Conservation (phyloP, 1,140 invertebrate genomes). For the Drosophila subobscura region DNA sequence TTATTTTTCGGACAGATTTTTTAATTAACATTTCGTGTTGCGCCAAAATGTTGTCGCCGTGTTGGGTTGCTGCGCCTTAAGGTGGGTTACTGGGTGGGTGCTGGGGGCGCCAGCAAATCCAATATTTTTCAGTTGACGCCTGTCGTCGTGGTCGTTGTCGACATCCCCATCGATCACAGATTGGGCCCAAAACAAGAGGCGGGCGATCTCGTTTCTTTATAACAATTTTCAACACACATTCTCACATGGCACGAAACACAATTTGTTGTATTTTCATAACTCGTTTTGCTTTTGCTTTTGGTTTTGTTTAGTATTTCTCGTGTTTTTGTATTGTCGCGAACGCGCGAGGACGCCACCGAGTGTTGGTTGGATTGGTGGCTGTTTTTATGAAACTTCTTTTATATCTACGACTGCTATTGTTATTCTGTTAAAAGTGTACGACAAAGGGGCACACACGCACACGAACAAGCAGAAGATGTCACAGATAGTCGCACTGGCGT, state of each 20-base stretch:
- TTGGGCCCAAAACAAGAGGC: conserved; percentile 47
- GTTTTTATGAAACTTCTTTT: conserved; percentile 59
- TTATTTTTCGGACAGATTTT: conserved; percentile 78
- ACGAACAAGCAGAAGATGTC: conserved; percentile 3
- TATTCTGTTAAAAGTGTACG: conserved; percentile 33
- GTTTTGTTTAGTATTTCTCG: conserved; percentile 23
- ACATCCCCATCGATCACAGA: conserved; percentile 65
- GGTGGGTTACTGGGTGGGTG: conserved; percentile 28
- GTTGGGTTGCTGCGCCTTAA: conserved; percentile 1
- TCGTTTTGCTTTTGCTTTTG: conserved; percentile 58
- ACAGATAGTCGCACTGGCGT: no score
- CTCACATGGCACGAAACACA: conserved; percentile 63
- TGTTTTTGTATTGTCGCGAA: conserved; percentile 3
- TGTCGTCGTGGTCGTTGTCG: conserved; percentile 61
- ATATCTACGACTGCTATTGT: conserved; percentile 57
- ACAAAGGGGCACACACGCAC: conserved; percentile 11
- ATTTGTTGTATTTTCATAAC: conserved; percentile 79
- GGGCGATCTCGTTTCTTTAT: conserved; percentile 61
- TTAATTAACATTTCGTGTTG: conserved; percentile 80
- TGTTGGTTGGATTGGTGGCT: conserved; percentile 35
- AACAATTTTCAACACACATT: conserved; percentile 71
- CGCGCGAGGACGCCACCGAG: conserved; percentile 56
- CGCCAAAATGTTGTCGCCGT: conserved; percentile 60
- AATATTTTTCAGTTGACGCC: conserved; percentile 66
- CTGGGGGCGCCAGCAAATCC: conserved; percentile 57